phyloP scores from a whole-genome alignment of 2,797 vertebrate species.

The Rhinatrema bivittatum region DNA sequence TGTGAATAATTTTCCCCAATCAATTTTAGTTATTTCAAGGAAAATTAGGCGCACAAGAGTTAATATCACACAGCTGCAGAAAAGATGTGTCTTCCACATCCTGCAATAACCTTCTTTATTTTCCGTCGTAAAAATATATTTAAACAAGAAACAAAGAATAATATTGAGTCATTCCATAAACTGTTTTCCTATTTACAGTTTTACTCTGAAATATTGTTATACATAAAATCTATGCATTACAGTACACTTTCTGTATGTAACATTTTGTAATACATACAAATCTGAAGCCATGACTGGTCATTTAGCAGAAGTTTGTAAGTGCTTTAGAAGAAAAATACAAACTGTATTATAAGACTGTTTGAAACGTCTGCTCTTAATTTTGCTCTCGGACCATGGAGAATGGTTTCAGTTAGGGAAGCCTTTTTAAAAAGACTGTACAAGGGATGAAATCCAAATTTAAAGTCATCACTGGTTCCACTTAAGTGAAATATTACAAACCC shows the following conservation, averaged over 20 bases:
- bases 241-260: conserved; percentile 52
- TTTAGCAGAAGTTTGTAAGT: conserved; percentile 45
- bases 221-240: conserved; percentile 53
- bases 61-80: too few species aligned
- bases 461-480: conserved; percentile 41
- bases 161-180: conserved; percentile 65
- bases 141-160: conserved; percentile 62
- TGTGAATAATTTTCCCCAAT: too few species aligned
- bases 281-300: conserved; percentile 49
- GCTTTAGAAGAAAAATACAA: conserved; percentile 44
- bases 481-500: conserved; percentile 42
- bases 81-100: too few species aligned
- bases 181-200: conserved; percentile 64
- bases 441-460: conserved; percentile 39
- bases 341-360: conserved; percentile 41
- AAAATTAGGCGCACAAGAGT: too few species aligned
- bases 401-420: conserved; percentile 64
- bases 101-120: conserved; percentile 57
- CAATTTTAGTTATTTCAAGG: too few species aligned
- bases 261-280: conserved; percentile 52
- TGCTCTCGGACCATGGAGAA: too few species aligned
- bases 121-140: conserved; percentile 73
- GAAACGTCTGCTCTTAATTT: conserved; percentile 43
- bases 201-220: conserved; percentile 55
- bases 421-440: conserved; percentile 44